Evolutionary conservation across 1,140 invertebrate species (phyloP).

Genomic region (Lordiphosa mommai): DNA sequence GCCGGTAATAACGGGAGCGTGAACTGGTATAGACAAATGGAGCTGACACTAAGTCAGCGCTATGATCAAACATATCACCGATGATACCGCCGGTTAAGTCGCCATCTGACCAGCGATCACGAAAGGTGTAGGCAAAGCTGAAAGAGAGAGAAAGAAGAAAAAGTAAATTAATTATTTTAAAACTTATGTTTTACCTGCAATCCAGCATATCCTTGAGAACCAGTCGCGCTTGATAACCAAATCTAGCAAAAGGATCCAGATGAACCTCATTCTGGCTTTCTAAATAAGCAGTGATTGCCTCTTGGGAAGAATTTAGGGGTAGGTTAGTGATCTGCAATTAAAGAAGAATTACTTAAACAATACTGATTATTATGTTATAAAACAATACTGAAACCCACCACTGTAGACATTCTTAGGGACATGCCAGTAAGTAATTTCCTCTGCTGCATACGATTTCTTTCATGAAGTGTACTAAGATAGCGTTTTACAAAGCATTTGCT

Average conservation of each 20-base stretch:
- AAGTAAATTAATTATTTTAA: background rate
- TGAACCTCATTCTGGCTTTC: conserved; percentile 19
- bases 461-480: conserved; percentile 56
- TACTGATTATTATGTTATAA: background rate
- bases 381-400: conserved; percentile 17
- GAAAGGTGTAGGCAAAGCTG: conserved; percentile 42
- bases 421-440: conserved; percentile 48
- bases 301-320: conserved; percentile 17
- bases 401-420: conserved; percentile 41
- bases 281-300: conserved; percentile 29
- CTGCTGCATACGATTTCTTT: conserved; percentile 41
- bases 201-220: conserved; percentile 46
- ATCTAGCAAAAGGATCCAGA: conserved; percentile 31
- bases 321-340: conserved; percentile 31
- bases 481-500: conserved; percentile 21
- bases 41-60: conserved; percentile 45
- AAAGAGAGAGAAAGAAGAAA: background rate
- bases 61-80: conserved; percentile 30
- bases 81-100: conserved; percentile 56
- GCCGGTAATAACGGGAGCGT: conserved; percentile 26
- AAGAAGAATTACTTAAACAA: too few species aligned
- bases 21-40: conserved; percentile 34
- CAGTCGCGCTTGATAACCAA: conserved; percentile 40
- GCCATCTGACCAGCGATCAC: conserved; percentile 60
- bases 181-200: conserved; percentile 35